Percentiles rank a stretch among this genome's conserved stretches.
These are phyloP conservation scores for Dioctria linearis DNA, from an alignment of 2,888 invertebrate genomes.

Conservation along the genomic window DNA sequence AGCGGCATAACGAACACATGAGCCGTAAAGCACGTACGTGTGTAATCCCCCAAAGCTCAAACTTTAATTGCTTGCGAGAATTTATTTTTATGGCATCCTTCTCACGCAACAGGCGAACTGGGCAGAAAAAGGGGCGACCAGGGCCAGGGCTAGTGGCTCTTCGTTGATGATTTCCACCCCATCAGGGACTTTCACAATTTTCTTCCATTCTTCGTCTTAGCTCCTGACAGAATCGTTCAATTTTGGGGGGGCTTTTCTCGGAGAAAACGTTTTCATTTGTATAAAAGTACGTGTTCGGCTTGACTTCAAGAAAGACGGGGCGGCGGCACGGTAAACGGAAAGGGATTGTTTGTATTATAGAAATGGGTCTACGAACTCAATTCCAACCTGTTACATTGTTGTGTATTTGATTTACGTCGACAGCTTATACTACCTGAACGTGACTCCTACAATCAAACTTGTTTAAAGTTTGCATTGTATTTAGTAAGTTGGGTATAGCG, in stretches of 20 bases:
- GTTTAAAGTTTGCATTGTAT: not conserved
- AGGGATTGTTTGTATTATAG: slow-evolving; percentile 43
- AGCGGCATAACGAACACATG: slow-evolving; percentile 38
- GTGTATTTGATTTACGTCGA: slow-evolving; percentile 51
- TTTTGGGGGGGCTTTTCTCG: slow-evolving; percentile 51
- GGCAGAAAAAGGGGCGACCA: slow-evolving; percentile 12
- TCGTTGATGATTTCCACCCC: slow-evolving; percentile 41
- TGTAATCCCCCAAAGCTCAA: slow-evolving; percentile 53
- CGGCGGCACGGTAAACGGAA: slow-evolving; percentile 1
- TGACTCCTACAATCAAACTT: slow-evolving; percentile 32
- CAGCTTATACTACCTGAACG: slow-evolving; percentile 43
- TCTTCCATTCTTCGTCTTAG: slow-evolving; percentile 45
- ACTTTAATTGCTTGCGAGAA: slow-evolving; percentile 58
- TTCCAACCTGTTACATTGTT: slow-evolving; percentile 53
- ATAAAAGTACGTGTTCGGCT: slow-evolving; percentile 39
- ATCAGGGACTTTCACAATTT: slow-evolving; percentile 38
- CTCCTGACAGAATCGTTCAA: slow-evolving; percentile 55
- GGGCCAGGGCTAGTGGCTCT: not conserved
- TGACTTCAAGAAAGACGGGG: slow-evolving; percentile 3
- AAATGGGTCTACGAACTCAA: slow-evolving; percentile 10
- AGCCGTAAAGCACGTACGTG: slow-evolving; percentile 37
- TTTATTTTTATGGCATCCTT: slow-evolving; percentile 57
- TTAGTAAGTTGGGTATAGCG: no score
- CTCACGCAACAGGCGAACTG: slow-evolving; percentile 57
- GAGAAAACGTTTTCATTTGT: slow-evolving; percentile 47